These are phyloP conservation scores for Strix uralensis DNA, from an alignment of 2,113 vertebrate species.

Conservation along the genomic window DNA sequence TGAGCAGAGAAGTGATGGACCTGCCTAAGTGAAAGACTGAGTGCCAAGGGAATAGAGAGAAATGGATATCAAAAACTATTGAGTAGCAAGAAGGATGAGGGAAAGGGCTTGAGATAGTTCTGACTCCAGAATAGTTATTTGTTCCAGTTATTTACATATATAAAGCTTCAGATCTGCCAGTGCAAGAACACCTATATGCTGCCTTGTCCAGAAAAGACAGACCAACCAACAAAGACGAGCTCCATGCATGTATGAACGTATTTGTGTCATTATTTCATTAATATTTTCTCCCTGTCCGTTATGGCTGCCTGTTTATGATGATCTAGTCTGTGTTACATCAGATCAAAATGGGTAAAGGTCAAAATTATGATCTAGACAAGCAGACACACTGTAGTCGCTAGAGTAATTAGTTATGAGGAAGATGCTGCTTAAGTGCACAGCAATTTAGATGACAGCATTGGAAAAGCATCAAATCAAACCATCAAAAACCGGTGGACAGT, in stretches of 20 bases:
- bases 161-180: background rate
- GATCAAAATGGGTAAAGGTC: background rate
- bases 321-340: background rate
- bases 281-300: background rate
- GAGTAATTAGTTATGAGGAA: background rate
- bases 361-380: background rate
- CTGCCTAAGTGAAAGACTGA: background rate
- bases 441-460: background rate
- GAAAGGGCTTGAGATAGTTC: background rate
- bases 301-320: background rate
- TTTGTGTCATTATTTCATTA: background rate
- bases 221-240: background rate
- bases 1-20: background rate
- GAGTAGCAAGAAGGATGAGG: background rate
- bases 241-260: background rate
- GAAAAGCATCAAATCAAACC: background rate
- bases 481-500: background rate
- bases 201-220: background rate
- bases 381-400: background rate
- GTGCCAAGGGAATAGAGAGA: background rate
- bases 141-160: background rate
- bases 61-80: rapidly evolving
- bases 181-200: background rate
- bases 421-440: background rate
- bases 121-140: background rate